Evolutionary conservation across 2,888 invertebrate species (phyloP).

Genomic region (Brachypterus glaber): DNA sequence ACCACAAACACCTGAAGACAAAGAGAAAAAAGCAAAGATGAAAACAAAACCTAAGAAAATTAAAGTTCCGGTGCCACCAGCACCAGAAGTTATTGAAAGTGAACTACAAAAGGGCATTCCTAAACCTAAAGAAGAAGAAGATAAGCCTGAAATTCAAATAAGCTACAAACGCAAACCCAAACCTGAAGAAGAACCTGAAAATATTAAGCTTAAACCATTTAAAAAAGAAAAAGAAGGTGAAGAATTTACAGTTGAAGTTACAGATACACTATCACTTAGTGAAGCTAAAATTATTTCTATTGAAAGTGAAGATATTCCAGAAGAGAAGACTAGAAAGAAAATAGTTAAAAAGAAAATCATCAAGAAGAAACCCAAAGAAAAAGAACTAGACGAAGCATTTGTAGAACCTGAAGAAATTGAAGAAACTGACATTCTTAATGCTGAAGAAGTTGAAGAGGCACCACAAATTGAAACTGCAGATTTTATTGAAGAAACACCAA

Average conservation of each 20-base stretch:
- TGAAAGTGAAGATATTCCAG: conserved; percentile 11
- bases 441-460: conserved; percentile 19
- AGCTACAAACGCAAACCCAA: conserved; percentile 34
- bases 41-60: conserved; percentile 32
- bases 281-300: conserved; percentile 1
- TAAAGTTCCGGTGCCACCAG: no score
- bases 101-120: conserved; percentile 29
- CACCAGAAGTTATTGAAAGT: conserved; percentile 25
- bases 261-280: conserved; percentile 8
- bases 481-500: conserved; percentile 17
- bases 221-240: conserved; percentile 34
- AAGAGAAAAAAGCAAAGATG: conserved; percentile 34
- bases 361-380: conserved; percentile 20
- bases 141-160: conserved; percentile 39
- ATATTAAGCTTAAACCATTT: conserved; percentile 36
- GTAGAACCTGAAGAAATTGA: conserved; percentile 29
- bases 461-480: conserved; percentile 24
- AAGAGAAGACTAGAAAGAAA: conserved; percentile 27
- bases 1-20: conserved; percentile 16
- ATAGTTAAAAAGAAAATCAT: conserved; percentile 28
- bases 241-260: conserved; percentile 15
- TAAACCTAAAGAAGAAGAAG: conserved; percentile 32
- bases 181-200: conserved; percentile 31
- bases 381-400: conserved; percentile 9
- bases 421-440: conserved; percentile 11